Evolutionary conservation across 2,113 vertebrate genomes (phyloP).

Genomic region (Phocoena phocoena): DNA sequence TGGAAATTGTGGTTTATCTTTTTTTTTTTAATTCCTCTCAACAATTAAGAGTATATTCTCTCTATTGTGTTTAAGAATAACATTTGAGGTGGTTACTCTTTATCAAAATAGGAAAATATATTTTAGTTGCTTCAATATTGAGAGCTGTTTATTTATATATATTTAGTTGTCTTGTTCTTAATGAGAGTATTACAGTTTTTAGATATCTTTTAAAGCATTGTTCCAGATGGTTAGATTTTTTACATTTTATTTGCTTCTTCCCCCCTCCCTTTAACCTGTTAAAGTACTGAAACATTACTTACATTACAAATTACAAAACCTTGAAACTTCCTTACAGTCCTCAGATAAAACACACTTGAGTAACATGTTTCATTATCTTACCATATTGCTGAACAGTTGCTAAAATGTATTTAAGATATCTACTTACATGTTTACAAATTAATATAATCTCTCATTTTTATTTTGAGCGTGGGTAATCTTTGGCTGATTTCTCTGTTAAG

Average conservation of each 20-base stretch:
- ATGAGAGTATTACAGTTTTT: not conserved
- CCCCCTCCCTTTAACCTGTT: no score
- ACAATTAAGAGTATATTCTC: not conserved
- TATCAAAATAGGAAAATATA: not conserved
- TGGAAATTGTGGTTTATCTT: not conserved
- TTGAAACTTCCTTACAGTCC: not conserved
- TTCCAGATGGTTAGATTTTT: not conserved
- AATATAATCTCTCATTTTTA: not conserved
- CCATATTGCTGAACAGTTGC: no score
- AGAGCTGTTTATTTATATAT: not conserved
- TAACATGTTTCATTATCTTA: not conserved
- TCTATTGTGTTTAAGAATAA: not conserved
- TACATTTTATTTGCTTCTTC: no score
- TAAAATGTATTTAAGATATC: not conserved
- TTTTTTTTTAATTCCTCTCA: not conserved
- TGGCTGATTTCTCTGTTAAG: not conserved
- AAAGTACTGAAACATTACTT: not conserved
- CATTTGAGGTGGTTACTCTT: not conserved
- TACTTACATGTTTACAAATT: not conserved
- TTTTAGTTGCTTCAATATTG: not conserved
- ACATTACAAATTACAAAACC: not conserved
- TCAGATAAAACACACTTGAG: not conserved
- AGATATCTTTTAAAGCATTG: not conserved
- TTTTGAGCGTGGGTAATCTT: not conserved
- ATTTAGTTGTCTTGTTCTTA: not conserved